These are phyloP conservation scores for Pholis gunnellus DNA, from an alignment of 2,113 vertebrate species.

Conservation along the genomic window DNA sequence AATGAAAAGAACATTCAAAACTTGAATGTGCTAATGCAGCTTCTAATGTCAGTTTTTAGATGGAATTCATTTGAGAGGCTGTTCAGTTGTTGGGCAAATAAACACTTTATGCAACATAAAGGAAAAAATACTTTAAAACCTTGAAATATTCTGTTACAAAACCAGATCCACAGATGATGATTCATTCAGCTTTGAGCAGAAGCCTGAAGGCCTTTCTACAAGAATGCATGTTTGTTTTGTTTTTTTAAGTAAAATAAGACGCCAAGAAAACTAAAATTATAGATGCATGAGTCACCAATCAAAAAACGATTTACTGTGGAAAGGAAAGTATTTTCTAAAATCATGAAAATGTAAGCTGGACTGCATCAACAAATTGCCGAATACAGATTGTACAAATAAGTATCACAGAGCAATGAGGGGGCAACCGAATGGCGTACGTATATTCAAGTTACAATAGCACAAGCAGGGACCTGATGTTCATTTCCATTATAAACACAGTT, in stretches of 20 bases:
- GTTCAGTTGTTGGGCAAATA: background rate
- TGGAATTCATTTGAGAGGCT: slow-evolving; percentile 18
- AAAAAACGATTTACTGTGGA: background rate
- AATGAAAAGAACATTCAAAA: slow-evolving; percentile 35
- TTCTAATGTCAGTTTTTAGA: slow-evolving; percentile 8
- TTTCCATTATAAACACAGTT: background rate
- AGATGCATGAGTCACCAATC: background rate
- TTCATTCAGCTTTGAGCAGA: slow-evolving; percentile 12
- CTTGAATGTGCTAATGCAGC: slow-evolving; percentile 40
- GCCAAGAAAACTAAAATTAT: background rate
- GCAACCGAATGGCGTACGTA: background rate
- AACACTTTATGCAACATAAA: background rate
- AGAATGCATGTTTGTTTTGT: background rate
- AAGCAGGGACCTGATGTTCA: background rate
- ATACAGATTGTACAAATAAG: background rate
- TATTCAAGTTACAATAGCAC: background rate
- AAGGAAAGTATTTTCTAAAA: background rate
- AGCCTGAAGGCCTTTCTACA: background rate
- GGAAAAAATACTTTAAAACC: background rate
- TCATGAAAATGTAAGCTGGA: background rate
- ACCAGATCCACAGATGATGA: slow-evolving; percentile 4
- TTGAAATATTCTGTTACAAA: background rate
- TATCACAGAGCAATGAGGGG: background rate
- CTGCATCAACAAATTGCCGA: background rate
- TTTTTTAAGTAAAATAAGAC: background rate